Conservation (phyloP, 2,797 vertebrate genomes). For the Siniperca scherzeri region DNA sequence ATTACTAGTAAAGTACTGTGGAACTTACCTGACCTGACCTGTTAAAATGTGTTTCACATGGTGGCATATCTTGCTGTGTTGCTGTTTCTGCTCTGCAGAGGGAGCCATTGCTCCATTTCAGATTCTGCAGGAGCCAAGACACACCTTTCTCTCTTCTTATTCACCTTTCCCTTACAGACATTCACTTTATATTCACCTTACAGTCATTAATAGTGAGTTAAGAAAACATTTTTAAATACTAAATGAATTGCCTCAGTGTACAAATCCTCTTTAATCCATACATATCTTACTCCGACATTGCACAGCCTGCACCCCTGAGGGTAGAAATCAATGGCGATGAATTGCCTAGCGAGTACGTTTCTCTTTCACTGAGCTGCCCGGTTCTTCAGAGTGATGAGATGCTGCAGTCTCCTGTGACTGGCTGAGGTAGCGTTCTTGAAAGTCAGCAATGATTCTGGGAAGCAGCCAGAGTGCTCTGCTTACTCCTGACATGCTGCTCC, state of each 20-base stretch:
- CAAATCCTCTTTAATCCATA: conserved; percentile 49
- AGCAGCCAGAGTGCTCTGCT: conserved; percentile 48
- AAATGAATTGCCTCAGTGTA: conserved; percentile 36
- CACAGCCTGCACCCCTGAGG: conserved; percentile 40
- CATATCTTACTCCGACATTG: conserved; percentile 32
- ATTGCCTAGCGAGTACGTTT: conserved; percentile 66
- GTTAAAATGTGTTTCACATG: background rate
- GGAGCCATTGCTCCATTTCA: conserved; percentile 75
- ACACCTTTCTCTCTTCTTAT: background rate
- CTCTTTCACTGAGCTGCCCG: conserved; percentile 49
- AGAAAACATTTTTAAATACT: conserved; percentile 26
- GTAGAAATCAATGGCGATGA: conserved; percentile 71
- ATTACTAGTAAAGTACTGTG: background rate
- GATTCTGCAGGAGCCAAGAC: background rate
- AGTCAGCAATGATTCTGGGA: conserved; percentile 68
- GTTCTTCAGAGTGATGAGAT: conserved; percentile 58
- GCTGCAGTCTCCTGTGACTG: conserved; percentile 61
- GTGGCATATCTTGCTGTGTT: conserved; percentile 7
- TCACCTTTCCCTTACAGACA: conserved; percentile 14
- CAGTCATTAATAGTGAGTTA: conserved; percentile 34
- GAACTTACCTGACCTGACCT: background rate
- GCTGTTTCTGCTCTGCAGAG: conserved; percentile 67
- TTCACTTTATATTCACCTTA: conserved; percentile 32
- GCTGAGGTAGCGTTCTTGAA: conserved; percentile 55
- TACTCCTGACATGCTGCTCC: conserved; percentile 23